Evolutionary conservation across 2,113 vertebrate species (phyloP).

Genomic region (Phylloscopus whistleri): DNA sequence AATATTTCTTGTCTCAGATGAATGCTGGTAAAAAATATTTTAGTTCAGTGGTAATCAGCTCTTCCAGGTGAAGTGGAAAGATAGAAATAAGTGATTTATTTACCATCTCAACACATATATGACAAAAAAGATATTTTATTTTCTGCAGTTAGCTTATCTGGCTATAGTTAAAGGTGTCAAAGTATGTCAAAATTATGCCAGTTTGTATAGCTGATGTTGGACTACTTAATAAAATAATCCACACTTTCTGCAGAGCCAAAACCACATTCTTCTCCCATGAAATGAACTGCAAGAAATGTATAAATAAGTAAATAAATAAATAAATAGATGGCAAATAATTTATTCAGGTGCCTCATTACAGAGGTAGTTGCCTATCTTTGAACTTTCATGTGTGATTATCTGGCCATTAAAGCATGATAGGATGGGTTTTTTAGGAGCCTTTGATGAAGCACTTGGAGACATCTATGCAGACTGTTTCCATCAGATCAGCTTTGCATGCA

Average conservation of each 20-base stretch:
- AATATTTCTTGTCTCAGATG: neutral
- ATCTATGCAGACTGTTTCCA: neutral
- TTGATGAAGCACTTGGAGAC: conserved; percentile 31
- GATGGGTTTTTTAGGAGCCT: neutral
- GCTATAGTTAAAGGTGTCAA: neutral
- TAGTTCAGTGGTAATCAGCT: neutral
- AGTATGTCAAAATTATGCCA: neutral
- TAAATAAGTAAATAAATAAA: neutral
- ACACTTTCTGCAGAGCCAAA: neutral
- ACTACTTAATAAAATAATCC: neutral
- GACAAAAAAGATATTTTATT: neutral
- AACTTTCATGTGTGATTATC: neutral
- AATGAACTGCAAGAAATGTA: neutral
- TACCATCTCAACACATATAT: neutral
- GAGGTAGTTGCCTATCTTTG: neutral
- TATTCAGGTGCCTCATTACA: neutral
- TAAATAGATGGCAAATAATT: neutral
- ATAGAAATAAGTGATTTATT: neutral
- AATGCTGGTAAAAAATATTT: neutral
- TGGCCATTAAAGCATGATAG: neutral
- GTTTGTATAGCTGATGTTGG: neutral
- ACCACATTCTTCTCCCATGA: neutral
- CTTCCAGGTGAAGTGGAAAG: neutral
- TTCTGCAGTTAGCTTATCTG: neutral
- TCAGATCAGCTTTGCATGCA: neutral